Evolutionary conservation across 1,140 invertebrate genomes (phyloP).

Genomic region (Trichonephila clavata): DNA sequence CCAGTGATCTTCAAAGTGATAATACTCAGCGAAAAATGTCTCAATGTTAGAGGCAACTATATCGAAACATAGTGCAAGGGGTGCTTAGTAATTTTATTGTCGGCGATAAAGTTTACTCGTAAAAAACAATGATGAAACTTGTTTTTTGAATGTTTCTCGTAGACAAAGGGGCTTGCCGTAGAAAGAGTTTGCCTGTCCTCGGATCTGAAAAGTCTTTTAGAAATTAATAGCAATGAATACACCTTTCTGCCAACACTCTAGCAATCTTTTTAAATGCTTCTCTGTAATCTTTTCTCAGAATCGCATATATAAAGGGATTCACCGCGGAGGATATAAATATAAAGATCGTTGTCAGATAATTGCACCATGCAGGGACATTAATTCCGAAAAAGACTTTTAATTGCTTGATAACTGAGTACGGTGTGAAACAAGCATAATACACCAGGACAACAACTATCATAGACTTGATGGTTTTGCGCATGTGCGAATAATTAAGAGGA

Average conservation of each 20-base stretch:
- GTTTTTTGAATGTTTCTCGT: too few species aligned
- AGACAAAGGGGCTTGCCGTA: too few species aligned
- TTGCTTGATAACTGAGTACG: constrained; percentile 10
- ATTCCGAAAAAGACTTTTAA: not conserved
- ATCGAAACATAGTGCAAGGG: too few species aligned
- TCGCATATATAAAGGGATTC: constrained; percentile 76
- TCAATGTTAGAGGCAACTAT: too few species aligned
- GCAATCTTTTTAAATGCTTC: constrained; percentile 62
- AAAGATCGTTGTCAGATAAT: constrained; percentile 28
- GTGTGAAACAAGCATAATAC: constrained; percentile 54
- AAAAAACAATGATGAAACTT: too few species aligned
- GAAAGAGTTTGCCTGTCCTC: too few species aligned
- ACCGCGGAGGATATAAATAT: constrained; percentile 61
- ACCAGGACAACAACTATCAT: constrained; percentile 51
- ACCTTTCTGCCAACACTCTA: not conserved
- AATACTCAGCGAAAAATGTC: too few species aligned
- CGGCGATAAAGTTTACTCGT: too few species aligned
- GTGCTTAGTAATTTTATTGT: too few species aligned
- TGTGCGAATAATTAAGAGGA: not conserved
- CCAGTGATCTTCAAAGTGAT: too few species aligned
- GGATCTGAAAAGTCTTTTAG: not conserved
- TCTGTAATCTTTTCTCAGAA: constrained; percentile 72
- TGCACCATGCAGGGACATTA: constrained; percentile 31
- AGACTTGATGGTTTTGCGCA: constrained; percentile 65
- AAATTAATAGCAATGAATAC: not conserved